phyloP scores from a whole-genome alignment of 2,888 invertebrate genomes.

The Agrotis ipsilon region DNA sequence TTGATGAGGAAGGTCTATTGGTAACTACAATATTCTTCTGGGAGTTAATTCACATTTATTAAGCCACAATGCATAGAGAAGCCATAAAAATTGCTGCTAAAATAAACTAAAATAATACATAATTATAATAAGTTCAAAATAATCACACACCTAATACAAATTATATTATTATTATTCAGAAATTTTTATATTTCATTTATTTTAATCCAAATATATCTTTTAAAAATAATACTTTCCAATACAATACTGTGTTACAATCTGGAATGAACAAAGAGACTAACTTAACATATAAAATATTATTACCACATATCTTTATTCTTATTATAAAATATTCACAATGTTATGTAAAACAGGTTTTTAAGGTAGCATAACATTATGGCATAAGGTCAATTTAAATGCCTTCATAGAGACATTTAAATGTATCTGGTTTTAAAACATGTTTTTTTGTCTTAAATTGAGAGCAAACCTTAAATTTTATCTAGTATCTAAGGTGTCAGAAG shows the following conservation, averaged over 20 bases:
- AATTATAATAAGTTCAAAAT: background rate
- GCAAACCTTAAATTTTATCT: background rate
- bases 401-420: slow-evolving; percentile 25
- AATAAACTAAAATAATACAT: background rate
- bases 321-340: slow-evolving; percentile 3
- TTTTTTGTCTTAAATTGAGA: background rate
- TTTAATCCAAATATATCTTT: background rate
- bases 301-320: background rate
- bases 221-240: background rate
- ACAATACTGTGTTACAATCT: background rate
- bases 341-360: slow-evolving; percentile 43
- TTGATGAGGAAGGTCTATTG: slow-evolving; percentile 26
- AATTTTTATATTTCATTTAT: too few species aligned
- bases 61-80: background rate
- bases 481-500: too few species aligned
- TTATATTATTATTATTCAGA: too few species aligned
- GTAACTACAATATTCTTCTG: background rate
- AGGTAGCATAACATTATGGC: slow-evolving; percentile 3
- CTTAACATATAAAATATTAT: too few species aligned
- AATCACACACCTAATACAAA: too few species aligned
- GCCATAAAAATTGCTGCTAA: background rate
- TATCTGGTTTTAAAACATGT: slow-evolving; percentile 2
- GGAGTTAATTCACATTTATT: background rate
- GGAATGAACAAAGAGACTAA: too few species aligned
- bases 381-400: slow-evolving; percentile 27